These are phyloP conservation scores for Eurytoma adleriae DNA, from an alignment of 2,888 invertebrate species.

Conservation along the genomic window DNA sequence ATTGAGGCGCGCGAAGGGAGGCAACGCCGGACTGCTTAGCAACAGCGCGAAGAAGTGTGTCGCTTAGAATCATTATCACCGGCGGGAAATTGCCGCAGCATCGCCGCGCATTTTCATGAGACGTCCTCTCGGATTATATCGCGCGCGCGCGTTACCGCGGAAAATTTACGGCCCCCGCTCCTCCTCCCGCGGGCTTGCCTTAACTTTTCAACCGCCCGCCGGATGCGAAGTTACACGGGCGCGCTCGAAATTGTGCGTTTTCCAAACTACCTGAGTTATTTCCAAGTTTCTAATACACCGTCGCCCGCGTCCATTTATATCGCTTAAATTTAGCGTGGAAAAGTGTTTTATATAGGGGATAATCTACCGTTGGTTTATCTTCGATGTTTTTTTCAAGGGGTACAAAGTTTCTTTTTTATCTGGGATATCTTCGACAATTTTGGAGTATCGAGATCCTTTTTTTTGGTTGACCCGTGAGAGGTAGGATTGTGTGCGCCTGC, in stretches of 20 bases:
- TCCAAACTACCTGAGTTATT: too few relatives aligned
- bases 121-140: neutral
- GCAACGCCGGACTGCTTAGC: conserved; percentile 39
- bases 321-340: too few relatives aligned
- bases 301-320: too few relatives aligned
- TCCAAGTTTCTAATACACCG: too few relatives aligned
- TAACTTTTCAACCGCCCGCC: too few relatives aligned
- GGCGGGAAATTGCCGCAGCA: conserved; percentile 47
- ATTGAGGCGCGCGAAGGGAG: too few relatives aligned
- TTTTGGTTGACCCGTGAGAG: conserved; percentile 1
- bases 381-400: too few relatives aligned
- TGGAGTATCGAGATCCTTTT: too few relatives aligned
- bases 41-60: conserved; percentile 51
- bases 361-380: neutral
- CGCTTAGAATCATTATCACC: conserved; percentile 58
- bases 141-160: neutral
- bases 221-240: too few relatives aligned
- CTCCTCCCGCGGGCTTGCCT: neutral
- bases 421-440: too few relatives aligned
- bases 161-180: neutral
- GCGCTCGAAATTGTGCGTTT: neutral
- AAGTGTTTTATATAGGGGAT: too few relatives aligned
- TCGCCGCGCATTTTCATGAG: conserved; percentile 49
- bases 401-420: too few relatives aligned
- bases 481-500: neutral